Evolutionary conservation across 2,113 vertebrate species (phyloP).

Genomic region (Lepidothrix coronata): DNA sequence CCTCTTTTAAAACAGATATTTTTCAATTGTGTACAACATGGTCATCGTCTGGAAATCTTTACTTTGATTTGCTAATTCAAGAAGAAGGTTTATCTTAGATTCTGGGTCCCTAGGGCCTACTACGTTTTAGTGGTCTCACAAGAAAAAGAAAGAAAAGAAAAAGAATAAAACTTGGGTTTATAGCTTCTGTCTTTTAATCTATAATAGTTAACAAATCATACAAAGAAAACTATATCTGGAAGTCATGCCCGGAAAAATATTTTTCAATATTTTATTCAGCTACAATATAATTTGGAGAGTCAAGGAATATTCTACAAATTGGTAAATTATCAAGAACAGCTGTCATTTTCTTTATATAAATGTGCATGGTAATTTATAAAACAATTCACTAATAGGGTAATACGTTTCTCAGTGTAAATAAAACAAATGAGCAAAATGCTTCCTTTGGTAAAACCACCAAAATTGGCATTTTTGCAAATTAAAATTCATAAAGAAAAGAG

Average conservation of each 20-base stretch:
- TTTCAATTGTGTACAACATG: neutral
- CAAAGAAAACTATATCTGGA: neutral
- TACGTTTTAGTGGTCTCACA: neutral
- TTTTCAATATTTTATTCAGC: neutral
- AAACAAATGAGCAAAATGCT: neutral
- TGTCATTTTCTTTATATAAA: neutral
- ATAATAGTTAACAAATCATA: neutral
- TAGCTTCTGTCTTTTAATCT: neutral
- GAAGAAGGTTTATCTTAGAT: neutral
- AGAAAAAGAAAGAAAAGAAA: neutral
- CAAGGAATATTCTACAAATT: neutral
- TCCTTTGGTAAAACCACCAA: neutral
- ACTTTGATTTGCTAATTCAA: neutral
- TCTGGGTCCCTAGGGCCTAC: neutral
- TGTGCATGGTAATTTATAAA: neutral
- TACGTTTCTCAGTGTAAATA: neutral
- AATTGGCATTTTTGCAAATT: neutral
- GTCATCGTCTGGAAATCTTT: neutral
- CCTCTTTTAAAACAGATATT: neutral
- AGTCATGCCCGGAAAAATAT: neutral
- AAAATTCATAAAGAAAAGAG: neutral
- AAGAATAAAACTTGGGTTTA: neutral
- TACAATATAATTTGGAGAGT: neutral
- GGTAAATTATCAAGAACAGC: neutral
- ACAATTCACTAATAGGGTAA: neutral